Percentiles rank a stretch among this genome's conserved stretches.
These are phyloP conservation scores for Nothoprocta pentlandii DNA, from an alignment of 2,113 vertebrate species.

Conservation along the genomic window DNA sequence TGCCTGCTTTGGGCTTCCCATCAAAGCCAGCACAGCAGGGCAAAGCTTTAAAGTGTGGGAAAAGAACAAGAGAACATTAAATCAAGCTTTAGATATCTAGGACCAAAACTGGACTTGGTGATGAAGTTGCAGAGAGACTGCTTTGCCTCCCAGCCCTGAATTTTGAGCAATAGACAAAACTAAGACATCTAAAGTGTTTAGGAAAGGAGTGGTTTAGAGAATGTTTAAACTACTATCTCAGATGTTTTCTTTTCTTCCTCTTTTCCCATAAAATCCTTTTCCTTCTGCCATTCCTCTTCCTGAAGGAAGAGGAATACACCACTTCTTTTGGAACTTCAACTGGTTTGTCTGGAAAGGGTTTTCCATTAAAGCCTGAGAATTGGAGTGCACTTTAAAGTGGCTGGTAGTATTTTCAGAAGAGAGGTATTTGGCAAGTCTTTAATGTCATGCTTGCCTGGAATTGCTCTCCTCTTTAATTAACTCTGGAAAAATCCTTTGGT, in stretches of 20 bases:
- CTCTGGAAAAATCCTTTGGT: slow-evolving; percentile 56
- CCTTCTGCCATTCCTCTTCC: neutral
- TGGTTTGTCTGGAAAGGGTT: slow-evolving; percentile 48
- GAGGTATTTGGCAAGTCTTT: slow-evolving; percentile 64
- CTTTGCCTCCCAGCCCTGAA: neutral
- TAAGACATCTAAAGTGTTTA: neutral
- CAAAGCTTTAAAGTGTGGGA: slow-evolving; percentile 9
- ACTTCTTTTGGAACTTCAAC: slow-evolving; percentile 45
- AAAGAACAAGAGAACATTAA: neutral
- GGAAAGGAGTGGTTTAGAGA: neutral
- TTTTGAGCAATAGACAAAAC: neutral
- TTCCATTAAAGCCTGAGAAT: slow-evolving; percentile 50
- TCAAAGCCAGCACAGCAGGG: slow-evolving; percentile 46
- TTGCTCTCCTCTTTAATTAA: slow-evolving; percentile 66
- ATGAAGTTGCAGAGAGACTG: neutral
- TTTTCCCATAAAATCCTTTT: neutral
- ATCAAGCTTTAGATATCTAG: neutral
- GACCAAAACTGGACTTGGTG: neutral
- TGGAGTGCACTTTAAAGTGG: slow-evolving; percentile 53
- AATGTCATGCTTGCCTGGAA: slow-evolving; percentile 65
- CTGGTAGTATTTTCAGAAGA: slow-evolving; percentile 60
- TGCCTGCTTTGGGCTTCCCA: slow-evolving; percentile 18
- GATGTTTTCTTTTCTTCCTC: neutral
- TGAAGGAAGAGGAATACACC: neutral
- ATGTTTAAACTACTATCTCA: neutral